A percentile compares a stretch with the other conserved stretches of the same genome.
Evolutionary conservation across 2,888 invertebrate genomes (phyloP).

Genomic region (Pammene aurita): DNA sequence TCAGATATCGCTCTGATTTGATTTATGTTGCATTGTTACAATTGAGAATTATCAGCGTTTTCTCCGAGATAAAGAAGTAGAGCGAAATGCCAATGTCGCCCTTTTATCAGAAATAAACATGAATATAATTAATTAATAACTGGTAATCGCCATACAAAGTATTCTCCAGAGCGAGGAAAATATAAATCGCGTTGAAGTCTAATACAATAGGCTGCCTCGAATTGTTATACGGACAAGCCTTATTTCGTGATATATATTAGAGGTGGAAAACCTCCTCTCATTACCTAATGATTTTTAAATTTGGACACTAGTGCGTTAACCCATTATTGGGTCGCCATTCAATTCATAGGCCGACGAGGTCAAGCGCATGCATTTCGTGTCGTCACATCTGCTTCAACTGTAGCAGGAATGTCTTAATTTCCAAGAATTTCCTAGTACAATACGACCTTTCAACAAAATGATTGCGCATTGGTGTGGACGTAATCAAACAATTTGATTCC

Average conservation of each 20-base stretch:
- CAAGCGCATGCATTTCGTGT: constrained; percentile 1
- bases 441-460: too few relatives aligned
- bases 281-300: constrained; percentile 33
- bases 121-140: background rate
- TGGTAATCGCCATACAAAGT: background rate
- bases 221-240: background rate
- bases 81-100: constrained; percentile 9
- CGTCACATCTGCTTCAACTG: background rate
- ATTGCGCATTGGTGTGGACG: too few relatives aligned
- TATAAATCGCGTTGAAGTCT: too few relatives aligned
- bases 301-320: constrained; percentile 12
- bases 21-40: constrained; percentile 18
- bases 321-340: constrained; percentile 11
- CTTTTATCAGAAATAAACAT: background rate
- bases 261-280: constrained; percentile 24
- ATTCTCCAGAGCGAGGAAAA: too few relatives aligned
- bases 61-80: constrained; percentile 13
- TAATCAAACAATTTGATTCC: too few relatives aligned
- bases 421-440: background rate
- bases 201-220: too few relatives aligned
- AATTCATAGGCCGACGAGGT: constrained; percentile 5
- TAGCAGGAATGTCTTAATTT: background rate
- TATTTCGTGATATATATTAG: background rate
- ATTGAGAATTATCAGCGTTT: constrained; percentile 17
- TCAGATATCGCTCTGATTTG: constrained; percentile 5